A percentile compares a stretch with the other conserved stretches of the same genome.
These are phyloP conservation scores for Miichthys miiuy DNA, from an alignment of 2,797 vertebrate species.

Conservation along the genomic window DNA sequence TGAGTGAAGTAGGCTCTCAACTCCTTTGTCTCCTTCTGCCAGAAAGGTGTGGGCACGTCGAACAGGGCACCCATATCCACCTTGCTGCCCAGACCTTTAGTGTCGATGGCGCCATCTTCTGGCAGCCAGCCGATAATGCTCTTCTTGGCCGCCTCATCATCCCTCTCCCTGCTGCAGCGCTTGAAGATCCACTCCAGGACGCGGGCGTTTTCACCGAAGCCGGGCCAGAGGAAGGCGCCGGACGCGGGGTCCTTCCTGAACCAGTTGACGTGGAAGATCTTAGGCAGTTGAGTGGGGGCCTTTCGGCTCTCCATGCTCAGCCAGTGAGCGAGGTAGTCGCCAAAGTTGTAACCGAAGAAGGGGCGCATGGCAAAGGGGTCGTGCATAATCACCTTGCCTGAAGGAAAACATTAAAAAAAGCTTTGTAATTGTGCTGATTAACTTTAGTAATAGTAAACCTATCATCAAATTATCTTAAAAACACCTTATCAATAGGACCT, in stretches of 20 bases:
- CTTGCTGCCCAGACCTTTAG: slow-evolving; percentile 76
- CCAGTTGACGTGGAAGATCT: slow-evolving; percentile 97
- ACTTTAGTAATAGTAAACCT: neutral
- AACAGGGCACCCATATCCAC: slow-evolving; percentile 57
- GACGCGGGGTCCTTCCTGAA: slow-evolving; percentile 87
- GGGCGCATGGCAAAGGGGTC: slow-evolving; percentile 97
- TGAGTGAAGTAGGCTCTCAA: slow-evolving; percentile 86
- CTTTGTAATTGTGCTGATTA: neutral
- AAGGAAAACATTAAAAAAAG: slow-evolving; percentile 3
- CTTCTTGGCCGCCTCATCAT: no score
- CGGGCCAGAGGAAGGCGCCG: slow-evolving; percentile 92
- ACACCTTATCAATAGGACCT: neutral
- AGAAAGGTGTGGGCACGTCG: slow-evolving; percentile 87
- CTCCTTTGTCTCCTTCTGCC: slow-evolving; percentile 87
- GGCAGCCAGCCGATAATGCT: slow-evolving; percentile 85
- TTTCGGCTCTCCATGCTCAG: slow-evolving; percentile 89
- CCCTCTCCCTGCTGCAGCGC: no score
- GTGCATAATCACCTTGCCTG: slow-evolving; percentile 93
- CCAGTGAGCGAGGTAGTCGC: slow-evolving; percentile 93
- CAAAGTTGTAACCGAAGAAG: slow-evolving; percentile 97
- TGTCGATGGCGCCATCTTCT: slow-evolving; percentile 83
- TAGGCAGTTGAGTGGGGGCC: slow-evolving; percentile 87
- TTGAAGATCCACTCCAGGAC: slow-evolving; percentile 95
- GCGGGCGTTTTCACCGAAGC: slow-evolving; percentile 93
- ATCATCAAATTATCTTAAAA: neutral